These are phyloP conservation scores for Isoperla grammatica DNA, from an alignment of 2,888 invertebrate species.

Conservation along the genomic window DNA sequence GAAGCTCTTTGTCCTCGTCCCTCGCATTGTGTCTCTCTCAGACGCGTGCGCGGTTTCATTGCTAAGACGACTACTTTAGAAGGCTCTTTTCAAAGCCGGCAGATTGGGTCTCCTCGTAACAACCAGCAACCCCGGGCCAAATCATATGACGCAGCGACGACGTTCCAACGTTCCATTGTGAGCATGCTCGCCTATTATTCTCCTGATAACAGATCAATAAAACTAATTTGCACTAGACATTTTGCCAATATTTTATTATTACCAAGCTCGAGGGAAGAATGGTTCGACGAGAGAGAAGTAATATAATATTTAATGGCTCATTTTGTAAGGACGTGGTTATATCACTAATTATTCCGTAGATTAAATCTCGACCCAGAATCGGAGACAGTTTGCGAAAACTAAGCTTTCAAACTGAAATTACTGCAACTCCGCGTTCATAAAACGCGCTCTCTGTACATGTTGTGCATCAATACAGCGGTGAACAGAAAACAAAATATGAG, in stretches of 20 bases:
- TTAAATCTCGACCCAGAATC: too few relatives aligned
- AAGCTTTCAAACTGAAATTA: too few relatives aligned
- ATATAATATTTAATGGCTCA: too few relatives aligned
- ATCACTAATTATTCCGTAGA: too few relatives aligned
- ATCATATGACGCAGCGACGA: slow-evolving; percentile 1
- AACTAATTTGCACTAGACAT: slow-evolving; percentile 20
- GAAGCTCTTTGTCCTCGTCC: background rate
- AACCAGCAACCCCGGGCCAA: slow-evolving; percentile 8
- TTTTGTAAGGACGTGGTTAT: too few relatives aligned
- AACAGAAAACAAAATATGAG: too few relatives aligned
- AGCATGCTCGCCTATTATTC: slow-evolving; percentile 15
- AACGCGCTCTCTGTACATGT: too few relatives aligned
- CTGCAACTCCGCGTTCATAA: too few relatives aligned
- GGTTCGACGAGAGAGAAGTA: too few relatives aligned
- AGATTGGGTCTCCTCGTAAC: slow-evolving; percentile 1
- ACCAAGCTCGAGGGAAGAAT: background rate
- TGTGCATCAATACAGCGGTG: too few relatives aligned
- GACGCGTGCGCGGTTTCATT: slow-evolving; percentile 8
- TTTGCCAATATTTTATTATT: slow-evolving; percentile 14
- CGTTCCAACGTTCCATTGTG: slow-evolving; percentile 16
- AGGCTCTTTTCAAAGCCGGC: slow-evolving; percentile 9
- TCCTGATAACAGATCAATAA: slow-evolving; percentile 20
- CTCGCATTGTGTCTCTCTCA: slow-evolving; percentile 6
- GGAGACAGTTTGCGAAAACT: too few relatives aligned
- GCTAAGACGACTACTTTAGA: background rate